A percentile compares a stretch with the other conserved stretches of the same genome.
Evolutionary conservation across 2,797 vertebrate genomes (phyloP).

Genomic region (Aythya fuligula): DNA sequence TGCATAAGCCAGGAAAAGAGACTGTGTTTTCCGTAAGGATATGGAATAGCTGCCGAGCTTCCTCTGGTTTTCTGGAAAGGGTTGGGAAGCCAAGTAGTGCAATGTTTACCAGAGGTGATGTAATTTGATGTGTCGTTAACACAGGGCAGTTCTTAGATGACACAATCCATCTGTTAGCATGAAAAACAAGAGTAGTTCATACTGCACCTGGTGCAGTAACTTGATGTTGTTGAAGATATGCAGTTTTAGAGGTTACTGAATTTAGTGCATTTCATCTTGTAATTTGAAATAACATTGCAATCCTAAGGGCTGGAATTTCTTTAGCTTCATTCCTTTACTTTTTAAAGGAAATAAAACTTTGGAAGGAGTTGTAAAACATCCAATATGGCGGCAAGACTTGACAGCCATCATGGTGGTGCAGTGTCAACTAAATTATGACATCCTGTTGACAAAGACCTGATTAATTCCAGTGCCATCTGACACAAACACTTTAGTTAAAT

Average conservation of each 20-base stretch:
- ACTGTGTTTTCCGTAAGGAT: neutral
- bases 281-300: neutral
- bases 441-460: neutral
- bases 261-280: neutral
- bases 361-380: neutral
- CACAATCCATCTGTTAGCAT: neutral
- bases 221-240: neutral
- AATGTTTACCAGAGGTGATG: neutral
- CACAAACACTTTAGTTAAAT: neutral
- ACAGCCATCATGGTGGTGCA: neutral
- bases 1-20: neutral
- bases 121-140: neutral
- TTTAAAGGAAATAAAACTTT: neutral
- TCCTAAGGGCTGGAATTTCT: neutral
- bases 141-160: neutral
- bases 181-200: neutral
- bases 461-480: neutral
- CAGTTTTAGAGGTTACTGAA: neutral
- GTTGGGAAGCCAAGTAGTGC: neutral
- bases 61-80: neutral
- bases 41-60: neutral
- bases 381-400: neutral
- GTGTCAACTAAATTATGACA: neutral
- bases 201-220: neutral
- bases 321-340: neutral